Conservation (phyloP, 2,113 vertebrate genomes). For the Melanostigma gelatinosum region DNA sequence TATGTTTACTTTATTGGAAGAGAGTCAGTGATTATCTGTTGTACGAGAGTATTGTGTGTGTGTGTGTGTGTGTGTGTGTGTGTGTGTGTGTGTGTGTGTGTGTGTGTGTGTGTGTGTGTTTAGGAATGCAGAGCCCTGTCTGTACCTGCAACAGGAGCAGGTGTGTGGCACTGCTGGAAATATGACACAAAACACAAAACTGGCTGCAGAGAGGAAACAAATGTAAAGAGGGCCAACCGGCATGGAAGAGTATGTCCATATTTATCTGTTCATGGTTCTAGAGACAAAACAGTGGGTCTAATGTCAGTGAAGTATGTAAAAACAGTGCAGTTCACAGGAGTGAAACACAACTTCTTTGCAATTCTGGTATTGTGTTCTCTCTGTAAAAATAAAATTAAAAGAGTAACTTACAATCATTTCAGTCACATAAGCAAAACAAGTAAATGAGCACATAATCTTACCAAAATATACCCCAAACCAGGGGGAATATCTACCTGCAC, state of each 20-base stretch:
- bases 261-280: not conserved
- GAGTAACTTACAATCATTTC: not conserved
- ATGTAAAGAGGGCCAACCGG: not conserved
- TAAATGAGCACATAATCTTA: not conserved
- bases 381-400: not conserved
- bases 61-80: too few relatives aligned
- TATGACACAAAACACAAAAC: slow-evolving; percentile 11
- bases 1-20: not conserved
- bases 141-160: slow-evolving; percentile 59
- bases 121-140: slow-evolving; percentile 57
- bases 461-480: slow-evolving; percentile 28
- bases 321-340: not conserved
- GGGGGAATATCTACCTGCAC: slow-evolving; percentile 45
- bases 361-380: not conserved
- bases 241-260: not conserved
- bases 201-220: not conserved
- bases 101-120: not conserved
- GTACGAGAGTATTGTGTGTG: not conserved
- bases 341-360: not conserved
- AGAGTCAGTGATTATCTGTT: not conserved
- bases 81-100: too few relatives aligned
- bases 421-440: not conserved
- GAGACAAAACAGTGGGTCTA: not conserved
- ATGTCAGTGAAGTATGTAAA: not conserved
- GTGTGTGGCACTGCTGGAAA: slow-evolving; percentile 53